Evolutionary conservation across 64 coral and sea anemone species (phyloP).

Genomic region (Montipora efflorescens): DNA sequence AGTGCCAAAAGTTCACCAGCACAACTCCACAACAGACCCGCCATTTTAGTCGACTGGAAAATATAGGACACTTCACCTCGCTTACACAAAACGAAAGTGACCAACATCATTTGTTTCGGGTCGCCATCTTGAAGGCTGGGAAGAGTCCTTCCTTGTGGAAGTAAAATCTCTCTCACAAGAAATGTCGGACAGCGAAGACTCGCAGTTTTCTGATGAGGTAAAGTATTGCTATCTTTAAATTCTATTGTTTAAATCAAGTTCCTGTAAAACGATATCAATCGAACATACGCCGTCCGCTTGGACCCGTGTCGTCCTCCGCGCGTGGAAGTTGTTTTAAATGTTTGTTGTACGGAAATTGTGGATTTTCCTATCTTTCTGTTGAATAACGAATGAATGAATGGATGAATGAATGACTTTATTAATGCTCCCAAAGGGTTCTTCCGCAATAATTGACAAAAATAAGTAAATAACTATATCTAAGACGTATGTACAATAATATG

Average conservation of each 20-base stretch:
- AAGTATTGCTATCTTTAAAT: not conserved
- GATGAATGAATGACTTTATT: too few relatives aligned
- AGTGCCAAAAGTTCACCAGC: slow-evolving; percentile 59
- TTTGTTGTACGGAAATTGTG: not conserved
- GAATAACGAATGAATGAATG: not conserved
- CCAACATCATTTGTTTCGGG: not conserved
- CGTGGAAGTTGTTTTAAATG: not conserved
- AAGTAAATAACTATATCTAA: too few relatives aligned
- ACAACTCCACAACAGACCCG: slow-evolving; percentile 65
- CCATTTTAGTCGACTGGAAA: slow-evolving; percentile 38
- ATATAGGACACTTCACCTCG: not conserved
- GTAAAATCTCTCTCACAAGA: not conserved
- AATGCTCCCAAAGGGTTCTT: too few relatives aligned
- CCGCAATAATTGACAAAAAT: too few relatives aligned
- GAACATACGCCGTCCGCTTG: not conserved
- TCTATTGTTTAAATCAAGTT: not conserved
- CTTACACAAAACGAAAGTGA: not conserved
- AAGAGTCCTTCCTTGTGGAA: not conserved
- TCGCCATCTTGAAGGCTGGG: slow-evolving; percentile 40
- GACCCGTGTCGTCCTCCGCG: not conserved
- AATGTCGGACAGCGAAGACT: slow-evolving; percentile 95
- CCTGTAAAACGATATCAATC: not conserved
- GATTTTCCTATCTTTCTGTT: not conserved
- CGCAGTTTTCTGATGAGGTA: slow-evolving; percentile 81
- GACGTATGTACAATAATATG: too few relatives aligned